Conservation (phyloP, 1,140 invertebrate species). For the Neotoxoptera formosana region DNA sequence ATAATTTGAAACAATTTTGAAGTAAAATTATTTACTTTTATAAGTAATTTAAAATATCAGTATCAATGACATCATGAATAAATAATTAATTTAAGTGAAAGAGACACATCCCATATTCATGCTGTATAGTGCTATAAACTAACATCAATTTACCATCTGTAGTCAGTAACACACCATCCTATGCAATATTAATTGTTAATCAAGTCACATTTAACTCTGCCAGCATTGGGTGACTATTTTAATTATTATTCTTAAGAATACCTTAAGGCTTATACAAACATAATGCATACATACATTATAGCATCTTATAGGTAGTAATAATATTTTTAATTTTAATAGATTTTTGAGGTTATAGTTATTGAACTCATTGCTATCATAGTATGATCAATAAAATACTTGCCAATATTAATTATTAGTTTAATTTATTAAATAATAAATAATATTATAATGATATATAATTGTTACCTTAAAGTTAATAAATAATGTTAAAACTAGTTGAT, state of each 20-base stretch:
- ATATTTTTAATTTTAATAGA: neutral
- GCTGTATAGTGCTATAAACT: neutral
- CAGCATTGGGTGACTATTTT: neutral
- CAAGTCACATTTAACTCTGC: constrained; percentile 48
- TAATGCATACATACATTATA: neutral
- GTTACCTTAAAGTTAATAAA: neutral
- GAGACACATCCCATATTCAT: neutral
- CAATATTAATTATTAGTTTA: neutral
- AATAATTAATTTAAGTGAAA: constrained; percentile 39
- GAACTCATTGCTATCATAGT: neutral
- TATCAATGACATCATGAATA: constrained; percentile 23
- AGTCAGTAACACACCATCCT: neutral
- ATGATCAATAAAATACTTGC: neutral
- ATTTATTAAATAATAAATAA: neutral
- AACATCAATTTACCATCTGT: constrained; percentile 35
- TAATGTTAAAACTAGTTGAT: neutral
- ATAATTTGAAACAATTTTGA: neutral
- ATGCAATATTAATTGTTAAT: constrained; percentile 54
- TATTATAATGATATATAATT: neutral
- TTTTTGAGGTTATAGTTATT: constrained; percentile 25
- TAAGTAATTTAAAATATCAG: neutral
- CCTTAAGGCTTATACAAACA: constrained; percentile 2
- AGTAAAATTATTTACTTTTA: constrained; percentile 12
- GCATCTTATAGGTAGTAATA: neutral
- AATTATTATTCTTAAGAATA: constrained; percentile 51